Conservation (phyloP, 2,888 invertebrate species). For the Axea sp. region DNA sequence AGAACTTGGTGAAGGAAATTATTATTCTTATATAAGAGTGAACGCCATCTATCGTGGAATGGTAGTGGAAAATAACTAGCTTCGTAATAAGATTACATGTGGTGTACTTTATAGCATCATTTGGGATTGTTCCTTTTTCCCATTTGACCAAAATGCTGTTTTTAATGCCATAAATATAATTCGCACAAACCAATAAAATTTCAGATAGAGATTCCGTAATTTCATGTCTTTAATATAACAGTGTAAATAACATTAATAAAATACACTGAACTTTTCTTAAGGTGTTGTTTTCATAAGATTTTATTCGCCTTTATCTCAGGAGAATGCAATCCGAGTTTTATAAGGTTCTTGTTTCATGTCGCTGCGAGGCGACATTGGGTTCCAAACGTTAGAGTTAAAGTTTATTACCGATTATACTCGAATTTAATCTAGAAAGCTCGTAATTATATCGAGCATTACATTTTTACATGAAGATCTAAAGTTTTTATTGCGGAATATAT, state of each 20-base stretch:
- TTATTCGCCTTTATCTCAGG: slow-evolving; percentile 42
- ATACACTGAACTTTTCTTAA: slow-evolving; percentile 21
- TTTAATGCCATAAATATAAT: slow-evolving; percentile 10
- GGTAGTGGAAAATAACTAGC: neutral
- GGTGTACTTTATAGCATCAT: neutral
- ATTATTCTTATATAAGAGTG: slow-evolving; percentile 11
- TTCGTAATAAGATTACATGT: no score
- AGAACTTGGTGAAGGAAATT: slow-evolving; percentile 38
- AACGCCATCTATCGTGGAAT: slow-evolving; percentile 16
- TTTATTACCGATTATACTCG: slow-evolving; percentile 44
- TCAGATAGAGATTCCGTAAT: slow-evolving; percentile 6
- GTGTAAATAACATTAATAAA: slow-evolving; percentile 46
- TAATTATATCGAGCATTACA: slow-evolving; percentile 6
- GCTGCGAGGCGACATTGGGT: slow-evolving; percentile 37
- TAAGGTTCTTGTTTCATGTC: slow-evolving; percentile 36
- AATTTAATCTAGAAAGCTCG: slow-evolving; percentile 23
- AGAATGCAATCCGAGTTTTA: slow-evolving; percentile 50
- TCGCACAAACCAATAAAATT: slow-evolving; percentile 13
- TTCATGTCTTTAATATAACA: slow-evolving; percentile 21
- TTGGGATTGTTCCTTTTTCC: no score
- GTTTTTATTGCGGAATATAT: no score
- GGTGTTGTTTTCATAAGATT: slow-evolving; percentile 40
- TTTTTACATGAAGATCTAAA: neutral
- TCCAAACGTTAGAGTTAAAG: slow-evolving; percentile 22
- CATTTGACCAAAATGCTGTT: no score